A percentile compares a stretch with the other conserved stretches of the same genome.
phyloP scores from a whole-genome alignment of 2,888 invertebrate genomes.

The Acrocera orbiculus region DNA sequence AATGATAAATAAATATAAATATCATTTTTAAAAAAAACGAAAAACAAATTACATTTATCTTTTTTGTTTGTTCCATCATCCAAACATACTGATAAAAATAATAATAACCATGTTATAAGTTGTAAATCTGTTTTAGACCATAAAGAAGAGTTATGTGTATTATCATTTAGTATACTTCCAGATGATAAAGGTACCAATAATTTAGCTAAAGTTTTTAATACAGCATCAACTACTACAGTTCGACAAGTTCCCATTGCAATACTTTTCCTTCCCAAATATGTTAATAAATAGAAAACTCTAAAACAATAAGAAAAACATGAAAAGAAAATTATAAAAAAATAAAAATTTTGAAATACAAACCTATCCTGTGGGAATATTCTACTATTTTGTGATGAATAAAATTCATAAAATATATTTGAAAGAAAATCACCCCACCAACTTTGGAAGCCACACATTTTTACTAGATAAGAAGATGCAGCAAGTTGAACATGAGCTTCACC shows the following conservation, averaged over 20 bases:
- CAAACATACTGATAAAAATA: conserved; percentile 57
- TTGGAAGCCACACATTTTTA: conserved; percentile 52
- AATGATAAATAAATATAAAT: neutral
- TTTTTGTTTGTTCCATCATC: conserved; percentile 33
- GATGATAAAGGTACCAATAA: conserved; percentile 38
- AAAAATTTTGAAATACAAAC: conserved; percentile 28
- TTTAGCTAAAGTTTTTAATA: conserved; percentile 40
- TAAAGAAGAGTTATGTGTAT: too few relatives aligned
- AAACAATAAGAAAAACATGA: conserved; percentile 10
- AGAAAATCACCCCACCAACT: conserved; percentile 84
- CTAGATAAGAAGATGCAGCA: conserved; percentile 57
- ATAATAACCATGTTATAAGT: conserved; percentile 54
- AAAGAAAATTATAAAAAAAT: neutral
- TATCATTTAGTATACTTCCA: conserved; percentile 17
- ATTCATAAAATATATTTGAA: conserved; percentile 59
- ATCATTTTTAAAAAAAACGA: too few relatives aligned
- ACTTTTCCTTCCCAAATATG: conserved; percentile 72
- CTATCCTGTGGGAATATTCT: conserved; percentile 73
- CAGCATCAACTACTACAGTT: conserved; percentile 41
- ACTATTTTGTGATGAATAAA: conserved; percentile 63
- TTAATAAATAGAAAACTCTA: conserved; percentile 70
- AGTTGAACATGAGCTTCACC: conserved; percentile 65
- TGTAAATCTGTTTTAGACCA: conserved; percentile 43
- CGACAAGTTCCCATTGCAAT: conserved; percentile 42
- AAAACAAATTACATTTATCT: conserved; percentile 31